Percentiles rank a stretch among this genome's conserved stretches.
Evolutionary conservation across 2,888 invertebrate species (phyloP).

Genomic region (Augochlorella aurata): DNA sequence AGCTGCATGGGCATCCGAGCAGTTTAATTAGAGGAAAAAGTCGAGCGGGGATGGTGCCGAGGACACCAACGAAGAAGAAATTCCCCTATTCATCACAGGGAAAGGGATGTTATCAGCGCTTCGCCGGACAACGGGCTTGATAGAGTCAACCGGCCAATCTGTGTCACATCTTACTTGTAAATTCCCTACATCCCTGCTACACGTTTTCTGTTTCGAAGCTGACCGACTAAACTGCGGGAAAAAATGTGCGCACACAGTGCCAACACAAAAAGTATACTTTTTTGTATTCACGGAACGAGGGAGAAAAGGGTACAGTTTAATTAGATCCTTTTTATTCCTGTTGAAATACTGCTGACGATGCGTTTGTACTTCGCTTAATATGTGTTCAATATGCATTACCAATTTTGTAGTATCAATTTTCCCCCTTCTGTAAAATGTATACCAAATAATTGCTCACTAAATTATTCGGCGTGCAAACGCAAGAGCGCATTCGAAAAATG

Average conservation of each 20-base stretch:
- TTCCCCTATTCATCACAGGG: constrained; percentile 12
- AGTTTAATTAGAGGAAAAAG: constrained; percentile 36
- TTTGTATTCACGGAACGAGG: too few species aligned
- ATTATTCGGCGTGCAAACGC: too few species aligned
- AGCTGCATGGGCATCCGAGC: constrained; percentile 13
- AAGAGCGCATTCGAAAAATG: too few species aligned
- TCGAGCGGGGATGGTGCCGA: neutral
- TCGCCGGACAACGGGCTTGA: constrained; percentile 7
- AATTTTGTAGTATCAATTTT: too few species aligned
- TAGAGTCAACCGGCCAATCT: constrained; percentile 15
- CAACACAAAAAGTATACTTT: neutral
- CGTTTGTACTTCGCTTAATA: too few species aligned
- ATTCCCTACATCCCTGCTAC: constrained; percentile 6
- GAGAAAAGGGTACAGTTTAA: too few species aligned
- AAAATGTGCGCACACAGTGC: neutral
- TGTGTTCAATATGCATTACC: too few species aligned
- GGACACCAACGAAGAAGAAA: neutral
- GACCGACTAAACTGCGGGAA: neutral
- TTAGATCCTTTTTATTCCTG: too few species aligned
- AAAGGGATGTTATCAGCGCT: constrained; percentile 19
- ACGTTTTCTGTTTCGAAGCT: neutral
- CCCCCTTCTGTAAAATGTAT: too few species aligned
- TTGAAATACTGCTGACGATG: too few species aligned
- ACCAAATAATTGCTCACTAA: too few species aligned
- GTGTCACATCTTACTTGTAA: constrained; percentile 16